Evolutionary conservation across 2,797 vertebrate species (phyloP).

Genomic region (Sternotherus odoratus): DNA sequence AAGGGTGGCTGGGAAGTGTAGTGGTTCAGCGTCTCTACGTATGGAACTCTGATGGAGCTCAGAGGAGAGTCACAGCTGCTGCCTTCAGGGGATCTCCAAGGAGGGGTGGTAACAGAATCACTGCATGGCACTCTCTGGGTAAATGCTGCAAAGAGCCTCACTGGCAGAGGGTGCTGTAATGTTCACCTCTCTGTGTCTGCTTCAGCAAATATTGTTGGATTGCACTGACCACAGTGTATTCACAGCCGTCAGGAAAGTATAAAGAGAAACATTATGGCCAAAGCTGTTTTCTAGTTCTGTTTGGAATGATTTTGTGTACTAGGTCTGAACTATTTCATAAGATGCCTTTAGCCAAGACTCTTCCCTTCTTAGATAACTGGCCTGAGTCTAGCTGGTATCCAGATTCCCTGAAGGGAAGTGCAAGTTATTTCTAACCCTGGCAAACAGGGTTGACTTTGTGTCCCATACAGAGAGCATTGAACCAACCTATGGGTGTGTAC

Average conservation of each 20-base stretch:
- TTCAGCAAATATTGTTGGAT: slow-evolving; percentile 19
- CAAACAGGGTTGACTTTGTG: slow-evolving; percentile 11
- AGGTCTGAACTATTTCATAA: slow-evolving; percentile 17
- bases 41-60: background rate
- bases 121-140: background rate
- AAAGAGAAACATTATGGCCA: background rate
- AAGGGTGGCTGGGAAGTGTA: background rate
- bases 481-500: slow-evolving; percentile 19
- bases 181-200: background rate
- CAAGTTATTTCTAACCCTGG: slow-evolving; percentile 14
- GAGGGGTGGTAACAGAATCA: background rate
- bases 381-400: background rate
- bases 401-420: background rate
- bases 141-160: background rate
- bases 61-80: background rate
- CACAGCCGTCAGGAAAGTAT: background rate
- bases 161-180: background rate
- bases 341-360: background rate
- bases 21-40: background rate
- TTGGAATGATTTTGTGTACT: slow-evolving; percentile 40
- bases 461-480: background rate
- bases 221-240: slow-evolving; percentile 9
- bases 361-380: slow-evolving; percentile 26
- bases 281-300: slow-evolving; percentile 20
- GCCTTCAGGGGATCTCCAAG: background rate